Conservation (phyloP, 2,888 invertebrate species). For the Cheilosia grossa region DNA sequence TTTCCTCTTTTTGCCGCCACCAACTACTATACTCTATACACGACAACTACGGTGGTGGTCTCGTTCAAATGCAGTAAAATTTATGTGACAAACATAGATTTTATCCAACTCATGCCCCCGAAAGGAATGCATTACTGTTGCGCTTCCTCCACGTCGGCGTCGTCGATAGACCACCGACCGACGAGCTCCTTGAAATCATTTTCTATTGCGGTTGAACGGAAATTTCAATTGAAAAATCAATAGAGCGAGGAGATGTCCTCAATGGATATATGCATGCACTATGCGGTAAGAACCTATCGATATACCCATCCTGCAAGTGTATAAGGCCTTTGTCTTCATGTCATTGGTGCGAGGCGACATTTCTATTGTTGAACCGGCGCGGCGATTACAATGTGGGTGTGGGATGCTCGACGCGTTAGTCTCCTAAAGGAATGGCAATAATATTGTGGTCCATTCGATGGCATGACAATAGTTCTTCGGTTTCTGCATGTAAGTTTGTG, state of each 20-base stretch:
- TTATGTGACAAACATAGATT: constrained; percentile 56
- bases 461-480: constrained; percentile 40
- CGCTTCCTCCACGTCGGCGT: constrained; percentile 48
- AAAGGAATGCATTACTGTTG: constrained; percentile 63
- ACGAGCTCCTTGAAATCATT: constrained; percentile 47
- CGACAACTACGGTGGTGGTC: not conserved
- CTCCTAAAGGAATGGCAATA: constrained; percentile 59
- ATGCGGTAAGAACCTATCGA: constrained; percentile 27
- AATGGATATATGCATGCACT: not conserved
- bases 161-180: not conserved
- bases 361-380: constrained; percentile 52
- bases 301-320: not conserved
- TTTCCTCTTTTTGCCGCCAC: constrained; percentile 22
- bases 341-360: constrained; percentile 19
- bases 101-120: constrained; percentile 43
- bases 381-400: constrained; percentile 30
- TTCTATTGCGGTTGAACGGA: constrained; percentile 15
- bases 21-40: not conserved
- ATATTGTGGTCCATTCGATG: constrained; percentile 58
- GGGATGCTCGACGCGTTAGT: constrained; percentile 30
- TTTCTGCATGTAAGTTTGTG: constrained; percentile 11
- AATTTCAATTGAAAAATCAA: constrained; percentile 62
- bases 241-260: constrained; percentile 42
- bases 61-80: constrained; percentile 54
- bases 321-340: constrained; percentile 53